Evolutionary conservation across 2,888 invertebrate genomes (phyloP).

Genomic region (Poecilus cupreus): DNA sequence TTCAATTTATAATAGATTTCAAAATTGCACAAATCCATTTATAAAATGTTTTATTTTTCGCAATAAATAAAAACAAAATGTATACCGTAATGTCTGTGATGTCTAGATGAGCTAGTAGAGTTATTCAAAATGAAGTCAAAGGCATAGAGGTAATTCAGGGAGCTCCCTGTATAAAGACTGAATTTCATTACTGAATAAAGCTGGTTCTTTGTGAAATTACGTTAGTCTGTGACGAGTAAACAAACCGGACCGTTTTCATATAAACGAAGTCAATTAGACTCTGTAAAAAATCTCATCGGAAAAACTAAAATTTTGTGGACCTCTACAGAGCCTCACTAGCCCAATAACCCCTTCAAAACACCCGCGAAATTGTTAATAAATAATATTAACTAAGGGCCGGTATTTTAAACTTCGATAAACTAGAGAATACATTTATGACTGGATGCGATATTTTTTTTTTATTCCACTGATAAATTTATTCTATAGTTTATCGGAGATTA

Average conservation of each 20-base stretch:
- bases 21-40: too few relatives aligned
- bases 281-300: constrained; percentile 3
- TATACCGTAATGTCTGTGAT: neutral
- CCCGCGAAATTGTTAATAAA: too few relatives aligned
- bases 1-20: too few relatives aligned
- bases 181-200: constrained; percentile 27
- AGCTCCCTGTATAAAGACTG: constrained; percentile 20
- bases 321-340: neutral
- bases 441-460: too few relatives aligned
- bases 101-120: neutral
- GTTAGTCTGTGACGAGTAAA: constrained; percentile 25
- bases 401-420: too few relatives aligned
- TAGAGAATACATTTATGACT: too few relatives aligned
- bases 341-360: neutral
- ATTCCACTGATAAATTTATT: too few relatives aligned
- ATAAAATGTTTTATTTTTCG: too few relatives aligned
- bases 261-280: constrained; percentile 34
- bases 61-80: too few relatives aligned
- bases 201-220: constrained; percentile 38
- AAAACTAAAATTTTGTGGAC: neutral
- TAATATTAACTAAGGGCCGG: too few relatives aligned
- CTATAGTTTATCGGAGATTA: too few relatives aligned
- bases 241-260: constrained; percentile 29
- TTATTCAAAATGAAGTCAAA: neutral
- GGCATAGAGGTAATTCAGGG: neutral